phyloP scores from a whole-genome alignment of 92 coral and sea anemone species.

The Epizoanthus ramosus region DNA sequence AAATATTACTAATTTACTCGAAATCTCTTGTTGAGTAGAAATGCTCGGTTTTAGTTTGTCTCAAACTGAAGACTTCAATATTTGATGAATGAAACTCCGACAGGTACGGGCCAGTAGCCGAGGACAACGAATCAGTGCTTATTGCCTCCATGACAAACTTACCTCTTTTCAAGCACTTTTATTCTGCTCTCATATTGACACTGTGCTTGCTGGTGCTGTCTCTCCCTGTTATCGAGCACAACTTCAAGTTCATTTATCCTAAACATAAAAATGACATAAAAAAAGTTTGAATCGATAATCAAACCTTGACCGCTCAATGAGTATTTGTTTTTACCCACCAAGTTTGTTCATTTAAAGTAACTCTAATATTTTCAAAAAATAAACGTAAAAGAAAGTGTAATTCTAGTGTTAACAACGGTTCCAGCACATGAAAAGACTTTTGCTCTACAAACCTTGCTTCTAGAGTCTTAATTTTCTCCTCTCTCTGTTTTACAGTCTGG shows the following conservation, averaged over 20 bases:
- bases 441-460: slow-evolving; percentile 67
- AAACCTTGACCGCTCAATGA: not conserved
- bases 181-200: slow-evolving; percentile 62
- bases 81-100: not conserved
- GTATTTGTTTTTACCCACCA: slow-evolving; percentile 8
- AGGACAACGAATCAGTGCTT: not conserved
- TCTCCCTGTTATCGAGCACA: slow-evolving; percentile 61
- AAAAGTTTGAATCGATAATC: too few relatives aligned
- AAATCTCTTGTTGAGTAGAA: too few relatives aligned
- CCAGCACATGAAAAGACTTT: not conserved
- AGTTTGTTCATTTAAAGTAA: slow-evolving; percentile 12
- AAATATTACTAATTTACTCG: too few relatives aligned
- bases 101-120: not conserved
- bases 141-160: not conserved
- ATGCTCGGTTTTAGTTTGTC: too few relatives aligned
- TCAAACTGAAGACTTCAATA: not conserved
- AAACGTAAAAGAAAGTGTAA: not conserved
- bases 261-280: not conserved
- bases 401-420: not conserved
- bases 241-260: slow-evolving; percentile 73
- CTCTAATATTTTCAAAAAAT: slow-evolving; percentile 21
- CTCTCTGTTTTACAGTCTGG: slow-evolving; percentile 71
- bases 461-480: slow-evolving; percentile 79
- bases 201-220: slow-evolving; percentile 54
- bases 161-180: slow-evolving; percentile 70